Evolutionary conservation across 2,797 vertebrate genomes (phyloP), one percentile per base, ranked within the genome.

Genomic region (Miichthys miiuy): DNA sequence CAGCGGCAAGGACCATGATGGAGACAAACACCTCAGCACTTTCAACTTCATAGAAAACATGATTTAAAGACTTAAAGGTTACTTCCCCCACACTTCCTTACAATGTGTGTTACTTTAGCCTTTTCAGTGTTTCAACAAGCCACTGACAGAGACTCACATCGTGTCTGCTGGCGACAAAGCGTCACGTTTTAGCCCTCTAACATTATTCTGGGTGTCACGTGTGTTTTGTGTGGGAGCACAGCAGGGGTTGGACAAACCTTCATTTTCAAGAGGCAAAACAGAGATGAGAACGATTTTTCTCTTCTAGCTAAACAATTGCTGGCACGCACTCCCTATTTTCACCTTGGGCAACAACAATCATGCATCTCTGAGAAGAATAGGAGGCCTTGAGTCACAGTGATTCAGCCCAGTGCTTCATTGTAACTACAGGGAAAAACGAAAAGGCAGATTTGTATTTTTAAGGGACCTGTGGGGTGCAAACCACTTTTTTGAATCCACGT

Each of bases 241-340:
- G 87, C 79, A 83, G 79, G 75, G 72, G 55, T 71, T 69, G 58
- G 72, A 68, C 57, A 69, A 73, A 79, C 60, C 67, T 80, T 82
- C 52, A 64, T 87, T 86, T 83, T 82, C 68, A 72, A 75, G 63
- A 75, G 65, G 55, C 63, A 68, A 67, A 81, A 50, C 65, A 79
- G 56, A 82, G 86, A 83, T 13, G 51, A 72, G 67, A 85, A 58
- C 23, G 75, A 87, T 82, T 76, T 87, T 88, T 89, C 51, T 68
- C 42, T 16, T 67, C 42, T 16, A 3, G 67, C 60, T 57, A 65
- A 77, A 87, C 79, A 80, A 88, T 79, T 66, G 55, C 75, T 72
- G 77, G 72, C 76, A 82, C 54, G 5, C 60, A 25, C 56, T 75
- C 48, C 14, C 34, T 38, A 18, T 63, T 88, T 90, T 87, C 63